Evolutionary conservation across 2,113 vertebrate species (phyloP), one percentile per base, ranked within the genome.

Genomic region (Eira barbara): DNA sequence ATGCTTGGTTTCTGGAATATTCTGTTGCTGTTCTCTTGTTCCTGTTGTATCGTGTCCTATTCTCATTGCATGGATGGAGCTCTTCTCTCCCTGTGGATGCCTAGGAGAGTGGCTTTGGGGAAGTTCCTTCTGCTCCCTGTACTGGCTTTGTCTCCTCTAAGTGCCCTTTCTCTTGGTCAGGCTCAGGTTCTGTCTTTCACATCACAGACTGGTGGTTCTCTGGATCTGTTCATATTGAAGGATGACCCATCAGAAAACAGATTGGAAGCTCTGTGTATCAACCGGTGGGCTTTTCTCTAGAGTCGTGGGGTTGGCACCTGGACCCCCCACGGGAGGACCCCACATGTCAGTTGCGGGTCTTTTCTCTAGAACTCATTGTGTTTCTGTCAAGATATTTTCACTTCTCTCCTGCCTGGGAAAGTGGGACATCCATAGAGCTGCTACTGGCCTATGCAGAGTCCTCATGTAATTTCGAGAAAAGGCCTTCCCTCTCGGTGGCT

Each of bases 271-370:
- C 29, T 18, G 4, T 20, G 23, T 47, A 6, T 55, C 81, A 34
- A 1, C 31, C 7, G 1, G 11, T 11, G 12, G 45, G 17, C 20
- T 36, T 39, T 59, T 21, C 63, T 81, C 27, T 74, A 11, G 45
- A 57, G 31, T 80, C 42, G 1, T 39, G 45, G 23, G 31, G 11
- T n/a, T 23, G 31, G 8, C 73, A 25, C 11, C 45, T 61, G 74
- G 25, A 55, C 31, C 67, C 36, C 8, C 23, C 52, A 12, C 2
- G 61, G 25, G 31, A 73, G 12, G 14, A 21, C 6, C 11, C 49
- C 42, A 3, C 8, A 0, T 21, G 2, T 42, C 89, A 34, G 0
- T 29, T 86, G 7, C 9, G 12, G 31, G 18, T 49, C 39, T 71
- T 39, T 95, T 36, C 71, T 80, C 36, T 65, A 47, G 61, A 31